These are phyloP conservation scores for Mastomys natalensis DNA, from an alignment of 2,113 vertebrate species.

Conservation along the genomic window DNA sequence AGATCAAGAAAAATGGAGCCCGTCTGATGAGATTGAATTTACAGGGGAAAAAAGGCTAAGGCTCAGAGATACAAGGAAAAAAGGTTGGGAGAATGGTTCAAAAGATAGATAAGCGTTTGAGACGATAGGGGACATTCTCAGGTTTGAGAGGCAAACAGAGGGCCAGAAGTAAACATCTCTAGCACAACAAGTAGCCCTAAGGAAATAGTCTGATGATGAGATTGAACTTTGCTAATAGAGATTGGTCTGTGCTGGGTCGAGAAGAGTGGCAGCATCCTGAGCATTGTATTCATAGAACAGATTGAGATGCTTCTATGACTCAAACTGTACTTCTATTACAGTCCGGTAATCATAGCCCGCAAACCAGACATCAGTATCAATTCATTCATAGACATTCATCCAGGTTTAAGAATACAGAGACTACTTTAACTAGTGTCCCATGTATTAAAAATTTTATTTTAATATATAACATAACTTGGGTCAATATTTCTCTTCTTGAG, in stretches of 20 bases:
- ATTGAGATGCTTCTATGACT: background rate
- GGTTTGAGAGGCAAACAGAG: background rate
- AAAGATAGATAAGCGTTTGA: background rate
- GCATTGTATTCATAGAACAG: background rate
- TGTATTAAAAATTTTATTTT: background rate
- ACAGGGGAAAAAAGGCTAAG: background rate
- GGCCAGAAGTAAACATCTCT: background rate
- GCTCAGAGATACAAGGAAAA: background rate
- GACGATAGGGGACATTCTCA: background rate
- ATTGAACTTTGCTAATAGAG: no score
- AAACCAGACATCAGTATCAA: background rate
- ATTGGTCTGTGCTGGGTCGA: background rate
- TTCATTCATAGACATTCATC: background rate
- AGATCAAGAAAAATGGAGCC: background rate
- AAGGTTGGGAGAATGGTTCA: background rate
- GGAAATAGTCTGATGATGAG: background rate
- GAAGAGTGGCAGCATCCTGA: background rate
- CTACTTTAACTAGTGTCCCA: constrained; percentile 26
- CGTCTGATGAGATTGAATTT: background rate
- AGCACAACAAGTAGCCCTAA: background rate
- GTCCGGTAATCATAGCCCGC: background rate
- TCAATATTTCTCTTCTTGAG: background rate
- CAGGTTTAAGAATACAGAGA: background rate
- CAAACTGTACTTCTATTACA: background rate
- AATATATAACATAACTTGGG: background rate